These are phyloP conservation scores for Pilophorus perplexus DNA, from an alignment of 2,888 invertebrate species.

Conservation along the genomic window DNA sequence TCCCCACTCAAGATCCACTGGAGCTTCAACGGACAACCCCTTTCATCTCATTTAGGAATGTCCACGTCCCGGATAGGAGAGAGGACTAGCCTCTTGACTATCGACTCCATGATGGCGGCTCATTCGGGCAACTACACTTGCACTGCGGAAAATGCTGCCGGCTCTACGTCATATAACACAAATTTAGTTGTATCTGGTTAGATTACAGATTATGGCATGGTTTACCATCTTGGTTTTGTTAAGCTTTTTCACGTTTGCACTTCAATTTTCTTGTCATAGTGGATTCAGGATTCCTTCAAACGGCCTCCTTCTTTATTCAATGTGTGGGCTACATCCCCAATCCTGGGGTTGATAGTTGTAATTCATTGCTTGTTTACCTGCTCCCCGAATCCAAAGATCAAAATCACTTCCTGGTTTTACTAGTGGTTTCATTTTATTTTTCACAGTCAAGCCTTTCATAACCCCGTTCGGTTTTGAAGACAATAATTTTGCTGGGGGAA, in stretches of 20 bases:
- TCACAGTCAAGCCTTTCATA: slow-evolving; percentile 79
- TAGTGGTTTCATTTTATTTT: no score
- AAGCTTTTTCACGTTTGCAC: no score
- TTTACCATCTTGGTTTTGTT: no score
- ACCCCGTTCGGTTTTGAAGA: slow-evolving; percentile 74
- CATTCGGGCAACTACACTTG: slow-evolving; percentile 67
- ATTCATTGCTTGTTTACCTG: no score
- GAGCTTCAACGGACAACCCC: slow-evolving; percentile 59
- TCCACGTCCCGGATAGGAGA: slow-evolving; percentile 66
- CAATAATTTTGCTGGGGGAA: slow-evolving; percentile 58
- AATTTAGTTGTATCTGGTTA: slow-evolving; percentile 57
- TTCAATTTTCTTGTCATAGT: no score
- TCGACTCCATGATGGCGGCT: slow-evolving; percentile 61
- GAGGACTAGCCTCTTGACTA: slow-evolving; percentile 61
- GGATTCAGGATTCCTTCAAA: no score
- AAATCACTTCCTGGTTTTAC: no score
- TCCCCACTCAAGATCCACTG: slow-evolving; percentile 51
- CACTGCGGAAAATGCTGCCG: slow-evolving; percentile 61
- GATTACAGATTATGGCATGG: no score
- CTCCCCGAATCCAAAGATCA: no score
- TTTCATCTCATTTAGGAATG: slow-evolving; percentile 51
- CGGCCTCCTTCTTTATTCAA: no score
- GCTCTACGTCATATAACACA: slow-evolving; percentile 56
- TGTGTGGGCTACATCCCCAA: no score
- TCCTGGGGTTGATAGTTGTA: no score